These are phyloP conservation scores for Podocnemis expansa DNA, from an alignment of 2,113 vertebrate species.

Conservation along the genomic window DNA sequence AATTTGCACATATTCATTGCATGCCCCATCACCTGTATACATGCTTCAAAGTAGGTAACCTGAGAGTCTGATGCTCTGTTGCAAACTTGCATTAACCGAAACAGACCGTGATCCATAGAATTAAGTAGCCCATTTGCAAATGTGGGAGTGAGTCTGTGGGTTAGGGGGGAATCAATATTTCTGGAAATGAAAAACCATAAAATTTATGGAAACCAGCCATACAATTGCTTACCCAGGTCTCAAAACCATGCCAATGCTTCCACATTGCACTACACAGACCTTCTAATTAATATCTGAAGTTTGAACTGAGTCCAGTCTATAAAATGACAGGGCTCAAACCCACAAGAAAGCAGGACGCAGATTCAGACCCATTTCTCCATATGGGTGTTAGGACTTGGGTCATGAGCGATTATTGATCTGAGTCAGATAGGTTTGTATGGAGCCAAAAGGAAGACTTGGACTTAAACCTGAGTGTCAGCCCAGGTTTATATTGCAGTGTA, in stretches of 20 bases:
- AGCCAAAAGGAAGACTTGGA: background rate
- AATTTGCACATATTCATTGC: fast-evolving
- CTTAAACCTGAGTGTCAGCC: background rate
- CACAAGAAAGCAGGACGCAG: background rate
- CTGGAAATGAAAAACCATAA: background rate
- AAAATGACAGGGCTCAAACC: background rate
- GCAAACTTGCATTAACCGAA: background rate
- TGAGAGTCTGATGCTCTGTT: fast-evolving
- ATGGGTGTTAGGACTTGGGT: background rate
- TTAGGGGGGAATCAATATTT: background rate
- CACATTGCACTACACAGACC: background rate
- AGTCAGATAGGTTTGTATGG: background rate
- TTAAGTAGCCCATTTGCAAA: background rate
- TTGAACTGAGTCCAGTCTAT: background rate
- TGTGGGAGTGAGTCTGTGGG: fast-evolving
- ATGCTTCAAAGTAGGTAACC: background rate
- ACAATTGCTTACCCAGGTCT: background rate
- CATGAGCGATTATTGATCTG: background rate
- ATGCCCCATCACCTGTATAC: background rate
- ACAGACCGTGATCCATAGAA: background rate
- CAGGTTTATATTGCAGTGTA: background rate
- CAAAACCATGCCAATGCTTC: background rate
- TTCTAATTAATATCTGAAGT: background rate
- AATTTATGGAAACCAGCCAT: too few relatives aligned
- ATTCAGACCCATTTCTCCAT: background rate